Conservation (phyloP, 2,888 invertebrate genomes). For the Entomobrya multifasciata region DNA sequence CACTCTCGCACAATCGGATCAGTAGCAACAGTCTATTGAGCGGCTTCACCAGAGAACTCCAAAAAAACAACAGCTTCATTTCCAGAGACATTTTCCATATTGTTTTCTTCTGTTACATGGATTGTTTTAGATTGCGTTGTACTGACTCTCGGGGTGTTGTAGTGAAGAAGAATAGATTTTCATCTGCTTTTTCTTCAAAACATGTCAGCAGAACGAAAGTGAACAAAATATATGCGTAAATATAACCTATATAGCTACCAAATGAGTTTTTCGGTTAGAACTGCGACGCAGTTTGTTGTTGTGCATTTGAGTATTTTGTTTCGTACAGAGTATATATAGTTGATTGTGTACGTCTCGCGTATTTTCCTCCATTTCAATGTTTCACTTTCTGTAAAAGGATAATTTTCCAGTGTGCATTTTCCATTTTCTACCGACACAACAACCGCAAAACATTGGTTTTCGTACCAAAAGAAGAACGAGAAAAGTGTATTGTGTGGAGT, state of each 20-base stretch:
- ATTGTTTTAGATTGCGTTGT: neutral
- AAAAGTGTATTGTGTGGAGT: neutral
- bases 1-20: neutral
- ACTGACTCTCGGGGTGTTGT: no score
- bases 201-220: conserved; percentile 43
- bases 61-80: conserved; percentile 33
- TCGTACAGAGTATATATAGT: no score
- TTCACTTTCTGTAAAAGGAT: neutral
- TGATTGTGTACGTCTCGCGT: no score
- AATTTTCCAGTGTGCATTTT: conserved; percentile 36
- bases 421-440: neutral
- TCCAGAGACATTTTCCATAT: conserved; percentile 3
- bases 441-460: neutral
- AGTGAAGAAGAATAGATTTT: conserved; percentile 61
- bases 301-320: no score
- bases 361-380: neutral
- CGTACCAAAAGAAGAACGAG: neutral
- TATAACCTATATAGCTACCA: no score
- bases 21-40: no score
- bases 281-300: no score
- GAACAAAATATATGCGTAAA: no score
- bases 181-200: conserved; percentile 34
- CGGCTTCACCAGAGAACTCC: neutral
- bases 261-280: conserved; percentile 38
- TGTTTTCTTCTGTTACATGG: conserved; percentile 11